Percentiles rank a stretch among this genome's conserved stretches.
Evolutionary conservation across 2,888 invertebrate species (phyloP).

Genomic region (Campoplex capitator): DNA sequence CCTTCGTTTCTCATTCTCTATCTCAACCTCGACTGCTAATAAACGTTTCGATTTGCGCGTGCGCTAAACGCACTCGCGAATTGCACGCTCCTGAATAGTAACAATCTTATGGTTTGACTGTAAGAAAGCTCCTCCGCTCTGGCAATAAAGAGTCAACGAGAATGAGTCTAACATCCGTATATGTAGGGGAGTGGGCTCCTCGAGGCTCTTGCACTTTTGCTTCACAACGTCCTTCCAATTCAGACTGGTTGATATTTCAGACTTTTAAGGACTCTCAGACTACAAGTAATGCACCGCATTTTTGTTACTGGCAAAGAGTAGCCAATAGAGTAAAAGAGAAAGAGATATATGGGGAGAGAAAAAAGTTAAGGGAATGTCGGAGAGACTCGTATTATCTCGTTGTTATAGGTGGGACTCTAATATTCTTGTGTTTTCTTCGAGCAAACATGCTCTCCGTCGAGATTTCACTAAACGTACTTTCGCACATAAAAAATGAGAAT

Average conservation of each 20-base stretch:
- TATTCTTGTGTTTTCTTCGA: conserved; percentile 38
- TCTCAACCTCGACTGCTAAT: conserved; percentile 48
- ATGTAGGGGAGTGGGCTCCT: conserved; percentile 61
- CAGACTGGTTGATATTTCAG: conserved; percentile 62
- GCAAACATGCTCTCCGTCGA: conserved; percentile 13
- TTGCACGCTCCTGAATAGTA: conserved; percentile 36
- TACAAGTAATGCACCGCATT: conserved; percentile 5
- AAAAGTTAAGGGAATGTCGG: conserved; percentile 17
- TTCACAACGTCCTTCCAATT: conserved; percentile 55
- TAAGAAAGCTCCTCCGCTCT: conserved; percentile 21
- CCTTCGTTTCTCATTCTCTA: conserved; percentile 38
- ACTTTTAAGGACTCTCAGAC: conserved; percentile 46
- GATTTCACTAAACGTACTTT: conserved; percentile 44
- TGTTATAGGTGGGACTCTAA: conserved; percentile 6
- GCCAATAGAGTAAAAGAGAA: neutral
- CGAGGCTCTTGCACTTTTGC: conserved; percentile 62
- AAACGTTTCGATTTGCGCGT: conserved; percentile 67
- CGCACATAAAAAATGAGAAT: conserved; percentile 37
- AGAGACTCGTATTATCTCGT: conserved; percentile 27
- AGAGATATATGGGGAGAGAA: neutral
- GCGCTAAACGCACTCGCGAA: conserved; percentile 64
- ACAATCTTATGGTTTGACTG: conserved; percentile 19
- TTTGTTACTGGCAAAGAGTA: conserved; percentile 23
- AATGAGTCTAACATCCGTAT: conserved; percentile 55
- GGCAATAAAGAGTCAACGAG: conserved; percentile 35